Evolutionary conservation across 2,797 vertebrate species (phyloP).

Genomic region (Melanotaenia nigrans): DNA sequence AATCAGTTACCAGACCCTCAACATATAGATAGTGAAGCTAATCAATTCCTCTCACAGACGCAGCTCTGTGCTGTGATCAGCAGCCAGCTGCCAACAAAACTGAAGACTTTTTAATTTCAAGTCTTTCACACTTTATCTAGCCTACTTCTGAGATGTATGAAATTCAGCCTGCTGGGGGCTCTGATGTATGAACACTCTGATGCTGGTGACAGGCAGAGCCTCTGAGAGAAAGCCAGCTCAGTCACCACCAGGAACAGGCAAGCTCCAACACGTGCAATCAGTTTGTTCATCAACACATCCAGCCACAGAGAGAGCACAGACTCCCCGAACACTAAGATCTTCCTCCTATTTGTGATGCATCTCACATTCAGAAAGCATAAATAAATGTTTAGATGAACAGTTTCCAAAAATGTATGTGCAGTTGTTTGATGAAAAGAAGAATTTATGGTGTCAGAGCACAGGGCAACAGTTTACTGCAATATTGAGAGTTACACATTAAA

Average conservation of each 20-base stretch:
- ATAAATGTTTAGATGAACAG: not conserved
- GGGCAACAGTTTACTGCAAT: slow-evolving; percentile 34
- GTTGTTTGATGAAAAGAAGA: not conserved
- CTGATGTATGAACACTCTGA: slow-evolving; percentile 13
- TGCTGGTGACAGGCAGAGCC: slow-evolving; percentile 42
- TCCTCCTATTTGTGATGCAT: slow-evolving; percentile 9
- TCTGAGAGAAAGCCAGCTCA: slow-evolving; percentile 52
- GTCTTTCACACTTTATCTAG: not conserved
- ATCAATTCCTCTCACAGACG: not conserved
- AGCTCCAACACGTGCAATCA: slow-evolving; percentile 72
- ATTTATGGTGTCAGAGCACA: slow-evolving; percentile 26
- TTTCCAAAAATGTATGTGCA: slow-evolving; percentile 4
- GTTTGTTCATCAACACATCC: slow-evolving; percentile 71
- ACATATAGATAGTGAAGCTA: not conserved
- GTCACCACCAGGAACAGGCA: slow-evolving; percentile 67
- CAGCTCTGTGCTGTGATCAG: not conserved
- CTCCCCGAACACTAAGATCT: slow-evolving; percentile 16
- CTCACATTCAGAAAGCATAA: not conserved
- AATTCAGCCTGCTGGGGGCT: slow-evolving; percentile 6
- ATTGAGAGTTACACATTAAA: slow-evolving; percentile 28
- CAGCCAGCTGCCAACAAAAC: not conserved
- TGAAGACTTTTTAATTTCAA: not conserved
- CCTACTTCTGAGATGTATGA: slow-evolving; percentile 10
- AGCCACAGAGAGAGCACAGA: slow-evolving; percentile 22
- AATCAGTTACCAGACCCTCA: not conserved